Evolutionary conservation across 1,140 invertebrate species (phyloP).

Genomic region (Lanistes nyassanus): DNA sequence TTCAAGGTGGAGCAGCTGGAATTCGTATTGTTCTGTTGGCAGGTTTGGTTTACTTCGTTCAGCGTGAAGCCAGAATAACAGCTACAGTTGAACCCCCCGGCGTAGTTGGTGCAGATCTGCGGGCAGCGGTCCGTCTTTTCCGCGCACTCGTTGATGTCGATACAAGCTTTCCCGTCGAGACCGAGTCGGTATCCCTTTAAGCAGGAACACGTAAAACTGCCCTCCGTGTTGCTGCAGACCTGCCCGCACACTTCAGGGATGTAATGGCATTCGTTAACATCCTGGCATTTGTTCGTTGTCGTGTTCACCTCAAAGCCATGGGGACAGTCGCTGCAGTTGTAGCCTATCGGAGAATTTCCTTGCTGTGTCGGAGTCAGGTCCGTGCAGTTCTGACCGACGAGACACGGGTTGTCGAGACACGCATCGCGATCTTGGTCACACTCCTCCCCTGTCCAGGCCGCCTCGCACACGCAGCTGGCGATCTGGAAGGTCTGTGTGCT

Average conservation of each 20-base stretch:
- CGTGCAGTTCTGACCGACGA: slow-evolving; percentile 27
- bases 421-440: slow-evolving; percentile 24
- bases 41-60: slow-evolving; percentile 15
- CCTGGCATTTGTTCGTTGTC: background rate
- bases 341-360: background rate
- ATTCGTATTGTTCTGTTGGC: background rate
- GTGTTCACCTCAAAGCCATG: slow-evolving; percentile 3
- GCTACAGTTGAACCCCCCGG: slow-evolving; percentile 41
- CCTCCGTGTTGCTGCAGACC: slow-evolving; percentile 21
- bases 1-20: background rate
- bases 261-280: background rate
- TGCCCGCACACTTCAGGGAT: slow-evolving; percentile 16
- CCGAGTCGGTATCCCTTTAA: slow-evolving; percentile 13
- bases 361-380: slow-evolving; percentile 16
- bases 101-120: slow-evolving; percentile 53
- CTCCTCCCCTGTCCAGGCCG: slow-evolving; percentile 9
- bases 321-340: slow-evolving; percentile 28
- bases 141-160: slow-evolving; percentile 63
- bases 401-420: slow-evolving; percentile 20
- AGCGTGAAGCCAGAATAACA: slow-evolving; percentile 35
- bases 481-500: slow-evolving; percentile 1
- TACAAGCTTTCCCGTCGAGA: background rate
- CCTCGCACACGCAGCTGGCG: background rate
- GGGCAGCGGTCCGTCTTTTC: slow-evolving; percentile 58
- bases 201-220: slow-evolving; percentile 26